Conservation (phyloP, 2,113 vertebrate genomes). For the Carollia perspicillata region DNA sequence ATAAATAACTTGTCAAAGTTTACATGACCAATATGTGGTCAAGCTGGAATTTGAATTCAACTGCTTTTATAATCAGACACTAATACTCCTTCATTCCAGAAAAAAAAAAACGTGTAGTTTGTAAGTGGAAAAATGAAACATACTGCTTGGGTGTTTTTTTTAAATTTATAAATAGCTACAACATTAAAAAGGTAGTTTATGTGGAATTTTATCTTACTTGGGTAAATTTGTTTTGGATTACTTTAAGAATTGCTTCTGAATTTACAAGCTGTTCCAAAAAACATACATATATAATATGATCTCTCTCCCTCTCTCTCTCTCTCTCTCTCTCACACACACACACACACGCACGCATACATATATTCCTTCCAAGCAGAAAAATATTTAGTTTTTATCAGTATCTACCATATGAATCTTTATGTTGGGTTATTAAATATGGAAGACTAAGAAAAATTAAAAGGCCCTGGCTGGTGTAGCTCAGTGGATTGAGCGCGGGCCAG, state of each 20-base stretch:
- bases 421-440: not conserved
- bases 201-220: constrained; percentile 30
- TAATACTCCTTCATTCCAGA: not conserved
- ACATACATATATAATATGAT: not conserved
- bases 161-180: constrained; percentile 22
- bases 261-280: not conserved
- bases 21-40: constrained; percentile 2
- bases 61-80: constrained; percentile 18
- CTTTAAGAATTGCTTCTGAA: constrained; percentile 37
- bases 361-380: constrained; percentile 5
- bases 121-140: constrained; percentile 30
- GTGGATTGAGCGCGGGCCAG: too few species aligned
- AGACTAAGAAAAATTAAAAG: constrained; percentile 44
- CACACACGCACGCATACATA: too few species aligned
- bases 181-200: constrained; percentile 45
- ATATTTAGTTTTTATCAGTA: not conserved
- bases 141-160: not conserved
- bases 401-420: not conserved
- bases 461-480: too few species aligned
- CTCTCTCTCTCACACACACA: too few species aligned
- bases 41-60: constrained; percentile 40
- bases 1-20: constrained; percentile 37
- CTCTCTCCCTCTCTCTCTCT: too few species aligned
- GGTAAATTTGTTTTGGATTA: constrained; percentile 20
- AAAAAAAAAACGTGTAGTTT: not conserved